Evolutionary conservation across 2,113 vertebrate species (phyloP), one percentile per base, ranked within the genome.

Genomic region (Hyperoodon ampullatus): DNA sequence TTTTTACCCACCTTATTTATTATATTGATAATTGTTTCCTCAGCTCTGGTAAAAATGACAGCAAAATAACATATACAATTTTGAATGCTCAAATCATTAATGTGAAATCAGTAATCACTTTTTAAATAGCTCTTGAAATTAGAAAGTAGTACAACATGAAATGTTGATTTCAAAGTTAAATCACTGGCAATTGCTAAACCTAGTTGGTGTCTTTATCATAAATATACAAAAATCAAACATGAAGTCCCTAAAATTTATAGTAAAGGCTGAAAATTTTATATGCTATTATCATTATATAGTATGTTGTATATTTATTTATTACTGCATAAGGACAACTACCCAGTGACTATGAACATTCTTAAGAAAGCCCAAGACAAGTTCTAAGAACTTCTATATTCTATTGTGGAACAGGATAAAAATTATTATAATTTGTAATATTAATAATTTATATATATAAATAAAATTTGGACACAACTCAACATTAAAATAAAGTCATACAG

Each of bases 161-260:
- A 50, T 86, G 18, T 66, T 78, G 58, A 75, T 66, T 80, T 90
- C 58, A 72, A 55, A 80, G 74, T 58, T 96, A 81, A 94, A 95
- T 92, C n/a, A 35, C 7, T 80, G 66, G 12, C 35, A 66, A 71
- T 88, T 81, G 35, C 18, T 66, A 66, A 88, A 83, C 8, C 9
- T 92, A 23, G 0, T 28, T 30, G 14, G 33, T 33, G 0, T 81
- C 33, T 75, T 84, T 94, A 63, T 30, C 14, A n/a, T 24, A 75
- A 74, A 93, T 28, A 65, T 60, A 88, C 18, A 88, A 96, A 96
- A 93, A 90, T 47, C 19, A 70, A 95, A 66, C 19, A 83, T 33
- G 5, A 92, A 72, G 23, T 84, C 24, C 11, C 26, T 24, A 60
- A 74, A 39, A 78, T 1, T n/a, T 87, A 50, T 6, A 33, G 30